Conservation (phyloP, 2,797 vertebrate genomes). For the Diplodus puntazzo region DNA sequence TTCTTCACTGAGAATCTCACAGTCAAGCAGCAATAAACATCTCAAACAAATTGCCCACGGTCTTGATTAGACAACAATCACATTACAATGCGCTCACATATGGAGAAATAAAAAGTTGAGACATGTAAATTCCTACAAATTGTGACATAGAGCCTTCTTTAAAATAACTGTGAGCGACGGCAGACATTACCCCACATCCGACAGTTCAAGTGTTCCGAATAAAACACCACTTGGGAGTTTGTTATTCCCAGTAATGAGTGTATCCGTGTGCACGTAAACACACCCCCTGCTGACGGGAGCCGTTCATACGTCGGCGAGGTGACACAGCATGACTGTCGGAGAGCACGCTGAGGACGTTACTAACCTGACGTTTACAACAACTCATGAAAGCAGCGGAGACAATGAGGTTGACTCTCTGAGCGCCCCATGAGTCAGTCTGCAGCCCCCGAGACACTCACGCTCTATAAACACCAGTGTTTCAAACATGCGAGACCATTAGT, state of each 20-base stretch:
- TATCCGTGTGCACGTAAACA: rapidly evolving
- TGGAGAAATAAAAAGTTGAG: too few species aligned
- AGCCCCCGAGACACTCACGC: slow-evolving; percentile 5
- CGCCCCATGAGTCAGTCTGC: slow-evolving; percentile 20
- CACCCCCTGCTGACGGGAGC: not conserved
- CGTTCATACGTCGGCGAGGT: not conserved
- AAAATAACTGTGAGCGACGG: too few species aligned
- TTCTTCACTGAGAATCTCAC: too few species aligned
- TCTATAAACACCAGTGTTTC: slow-evolving; percentile 45
- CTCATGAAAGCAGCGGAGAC: not conserved
- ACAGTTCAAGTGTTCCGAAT: not conserved
- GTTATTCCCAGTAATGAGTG: not conserved
- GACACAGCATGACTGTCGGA: not conserved
- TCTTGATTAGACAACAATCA: too few species aligned
- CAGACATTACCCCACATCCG: not conserved
- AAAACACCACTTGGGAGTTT: too few species aligned
- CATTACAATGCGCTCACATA: too few species aligned
- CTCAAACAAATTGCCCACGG: too few species aligned
- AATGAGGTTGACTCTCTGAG: slow-evolving; percentile 19
- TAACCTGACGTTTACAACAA: not conserved
- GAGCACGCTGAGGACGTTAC: not conserved
- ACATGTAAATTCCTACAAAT: too few species aligned
- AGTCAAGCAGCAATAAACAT: too few species aligned
- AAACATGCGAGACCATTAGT: slow-evolving; percentile 26
- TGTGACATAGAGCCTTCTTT: too few species aligned